Evolutionary conservation across 1,140 invertebrate genomes (phyloP), one percentile per base, ranked within the genome.

Genomic region (Euwallacea fornicatus): DNA sequence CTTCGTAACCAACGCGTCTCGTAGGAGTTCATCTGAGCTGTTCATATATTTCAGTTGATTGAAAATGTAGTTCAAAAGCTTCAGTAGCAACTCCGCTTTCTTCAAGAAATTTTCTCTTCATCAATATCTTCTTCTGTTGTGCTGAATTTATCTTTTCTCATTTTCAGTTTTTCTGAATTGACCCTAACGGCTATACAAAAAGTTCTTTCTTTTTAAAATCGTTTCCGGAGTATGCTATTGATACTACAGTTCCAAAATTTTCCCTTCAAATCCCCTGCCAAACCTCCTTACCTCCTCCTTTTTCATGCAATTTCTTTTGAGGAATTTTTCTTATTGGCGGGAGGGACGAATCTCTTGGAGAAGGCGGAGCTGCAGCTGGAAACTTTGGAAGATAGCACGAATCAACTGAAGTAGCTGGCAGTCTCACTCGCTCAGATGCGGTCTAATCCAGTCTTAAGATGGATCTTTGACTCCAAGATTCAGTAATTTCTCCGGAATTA

Each of bases 61-160:
- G 11, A 93, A 90, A 2, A 94, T 94, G 72, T 94, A 91, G 74
- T 96, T 94, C n/a, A 99, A 84, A 15, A 99, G 83, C 54, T 76
- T 76, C 65, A 89, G 85, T 73, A 98, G 94, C 79, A 99, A 96
- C 82, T 98, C 94, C 0, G 96, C 96, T 80, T 98, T 99, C 80
- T 99, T 96, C 67, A 99, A 84, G 9, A 99, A 85, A 86, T 99
- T 99, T 83, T 98, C 97, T 98, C 98, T 0, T 98, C 98, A 99
- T 92, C 33, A 99, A 33, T 33, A 99, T 96, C 81, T 98, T 96
- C 62, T 93, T 95, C 82, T 99, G 95, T 55, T 99, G 86, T n/a
- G 90, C 90, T 72, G 91, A 33, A 33, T 33, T 33, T 33, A 33
- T 33, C 21, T 33, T 33, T 33, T 33, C 21, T 33, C 21, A 33